These are phyloP conservation scores for Drosophila sulfurigaster DNA, from an alignment of 1,140 invertebrate genomes.

Conservation along the genomic window DNA sequence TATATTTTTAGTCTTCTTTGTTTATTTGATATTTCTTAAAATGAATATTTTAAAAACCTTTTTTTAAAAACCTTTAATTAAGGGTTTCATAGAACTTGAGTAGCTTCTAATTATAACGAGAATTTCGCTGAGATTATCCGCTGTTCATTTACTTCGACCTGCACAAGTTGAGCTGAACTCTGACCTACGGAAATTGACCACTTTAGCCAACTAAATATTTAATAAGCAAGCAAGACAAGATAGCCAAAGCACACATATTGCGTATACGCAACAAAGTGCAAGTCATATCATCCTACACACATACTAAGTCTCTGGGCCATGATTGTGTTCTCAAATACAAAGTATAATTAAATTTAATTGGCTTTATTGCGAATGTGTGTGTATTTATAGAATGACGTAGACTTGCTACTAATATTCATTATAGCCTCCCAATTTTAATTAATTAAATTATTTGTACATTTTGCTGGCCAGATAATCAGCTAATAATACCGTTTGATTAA, in stretches of 20 bases:
- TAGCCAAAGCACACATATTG: slow-evolving; percentile 4
- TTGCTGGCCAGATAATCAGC: neutral
- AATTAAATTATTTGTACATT: slow-evolving; percentile 18
- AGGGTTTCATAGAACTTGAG: too few species aligned
- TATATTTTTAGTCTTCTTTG: too few species aligned
- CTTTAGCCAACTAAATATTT: slow-evolving; percentile 13
- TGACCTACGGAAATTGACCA: slow-evolving; percentile 9
- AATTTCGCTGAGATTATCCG: neutral
- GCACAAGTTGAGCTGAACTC: neutral
- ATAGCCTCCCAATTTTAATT: neutral
- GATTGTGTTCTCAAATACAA: neutral
- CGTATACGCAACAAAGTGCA: neutral
- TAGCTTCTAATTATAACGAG: too few species aligned
- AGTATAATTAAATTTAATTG: slow-evolving; percentile 20
- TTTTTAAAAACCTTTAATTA: neutral
- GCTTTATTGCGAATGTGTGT: neutral
- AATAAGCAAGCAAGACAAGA: slow-evolving; percentile 1
- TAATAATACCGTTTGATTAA: neutral
- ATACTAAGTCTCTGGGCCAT: neutral
- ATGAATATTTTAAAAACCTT: too few species aligned
- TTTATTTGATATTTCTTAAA: too few species aligned
- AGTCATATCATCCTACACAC: neutral
- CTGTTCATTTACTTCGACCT: neutral
- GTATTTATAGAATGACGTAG: neutral
- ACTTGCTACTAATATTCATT: neutral